Evolutionary conservation across 2,797 vertebrate species (phyloP).

Genomic region (Bovichtus variegatus): DNA sequence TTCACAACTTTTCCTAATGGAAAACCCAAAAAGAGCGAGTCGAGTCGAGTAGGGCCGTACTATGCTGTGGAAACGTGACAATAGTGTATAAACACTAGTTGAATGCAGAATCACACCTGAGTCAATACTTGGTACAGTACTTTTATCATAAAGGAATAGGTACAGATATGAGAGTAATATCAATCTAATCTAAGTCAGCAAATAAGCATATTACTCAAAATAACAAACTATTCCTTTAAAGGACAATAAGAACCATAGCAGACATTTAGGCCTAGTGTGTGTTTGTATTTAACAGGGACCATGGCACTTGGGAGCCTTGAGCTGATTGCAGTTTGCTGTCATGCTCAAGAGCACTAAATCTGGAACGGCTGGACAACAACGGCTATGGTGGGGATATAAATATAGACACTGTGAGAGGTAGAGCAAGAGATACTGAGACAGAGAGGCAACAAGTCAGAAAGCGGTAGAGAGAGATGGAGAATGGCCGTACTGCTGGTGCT

Average conservation of each 20-base stretch:
- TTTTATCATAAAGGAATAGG: not conserved
- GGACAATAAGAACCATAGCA: not conserved
- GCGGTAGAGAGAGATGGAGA: constrained; percentile 56
- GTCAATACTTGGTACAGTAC: not conserved
- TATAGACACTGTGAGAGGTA: constrained; percentile 33
- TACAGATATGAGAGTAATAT: not conserved
- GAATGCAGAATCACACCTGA: not conserved
- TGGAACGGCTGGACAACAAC: constrained; percentile 24
- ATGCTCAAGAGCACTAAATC: constrained; percentile 39
- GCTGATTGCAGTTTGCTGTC: constrained; percentile 35
- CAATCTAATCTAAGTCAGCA: not conserved
- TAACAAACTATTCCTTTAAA: constrained; percentile 10
- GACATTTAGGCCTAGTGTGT: constrained; percentile 5
- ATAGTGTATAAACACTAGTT: not conserved
- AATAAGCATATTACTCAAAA: constrained; percentile 3
- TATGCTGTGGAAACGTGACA: too few species aligned
- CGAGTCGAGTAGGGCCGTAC: too few species aligned
- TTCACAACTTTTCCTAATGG: too few species aligned
- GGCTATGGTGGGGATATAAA: constrained; percentile 47
- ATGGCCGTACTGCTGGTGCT: constrained; percentile 51
- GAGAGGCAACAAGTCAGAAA: constrained; percentile 20
- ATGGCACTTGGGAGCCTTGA: not conserved
- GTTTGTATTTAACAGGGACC: constrained; percentile 2
- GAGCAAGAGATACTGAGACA: constrained; percentile 25
- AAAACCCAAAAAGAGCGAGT: too few species aligned